Conservation (phyloP, 2,888 invertebrate genomes). For the Pachymerium ferrugineum region DNA sequence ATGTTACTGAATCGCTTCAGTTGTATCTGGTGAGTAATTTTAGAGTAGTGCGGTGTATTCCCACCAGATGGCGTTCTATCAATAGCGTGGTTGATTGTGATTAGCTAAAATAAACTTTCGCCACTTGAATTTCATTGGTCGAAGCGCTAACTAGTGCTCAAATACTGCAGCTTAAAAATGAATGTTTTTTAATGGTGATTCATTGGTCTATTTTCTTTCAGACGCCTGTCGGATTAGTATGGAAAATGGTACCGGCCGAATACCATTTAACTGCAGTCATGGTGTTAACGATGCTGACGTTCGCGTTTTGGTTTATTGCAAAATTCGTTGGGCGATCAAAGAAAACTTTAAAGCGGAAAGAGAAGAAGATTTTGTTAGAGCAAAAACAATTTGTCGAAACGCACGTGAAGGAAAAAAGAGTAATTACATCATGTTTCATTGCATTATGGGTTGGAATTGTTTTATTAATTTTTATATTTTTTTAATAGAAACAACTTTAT, state of each 20-base stretch:
- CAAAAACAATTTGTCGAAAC: neutral
- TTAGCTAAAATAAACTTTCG: too few species aligned
- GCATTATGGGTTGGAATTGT: too few species aligned
- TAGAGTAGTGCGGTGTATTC: too few species aligned
- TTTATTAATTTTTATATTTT: neutral
- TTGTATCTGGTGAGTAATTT: slow-evolving; percentile 45
- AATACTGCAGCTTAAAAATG: too few species aligned
- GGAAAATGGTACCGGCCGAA: neutral
- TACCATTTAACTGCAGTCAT: neutral
- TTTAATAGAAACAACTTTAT: neutral
- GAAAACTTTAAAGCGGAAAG: neutral
- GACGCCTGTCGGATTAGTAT: neutral
- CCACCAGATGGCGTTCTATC: too few species aligned
- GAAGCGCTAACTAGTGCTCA: too few species aligned
- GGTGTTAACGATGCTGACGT: neutral
- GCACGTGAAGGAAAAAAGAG: neutral
- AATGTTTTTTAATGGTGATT: neutral
- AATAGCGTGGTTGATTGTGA: too few species aligned
- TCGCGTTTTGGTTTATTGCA: neutral
- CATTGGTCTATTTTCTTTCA: neutral
- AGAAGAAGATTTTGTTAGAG: slow-evolving; percentile 2
- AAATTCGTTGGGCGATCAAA: neutral
- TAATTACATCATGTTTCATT: neutral
- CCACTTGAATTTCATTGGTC: too few species aligned
- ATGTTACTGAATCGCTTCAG: slow-evolving; percentile 40